Evolutionary conservation across 2,113 vertebrate genomes (phyloP).

Genomic region (Poicephalus gulielmi): DNA sequence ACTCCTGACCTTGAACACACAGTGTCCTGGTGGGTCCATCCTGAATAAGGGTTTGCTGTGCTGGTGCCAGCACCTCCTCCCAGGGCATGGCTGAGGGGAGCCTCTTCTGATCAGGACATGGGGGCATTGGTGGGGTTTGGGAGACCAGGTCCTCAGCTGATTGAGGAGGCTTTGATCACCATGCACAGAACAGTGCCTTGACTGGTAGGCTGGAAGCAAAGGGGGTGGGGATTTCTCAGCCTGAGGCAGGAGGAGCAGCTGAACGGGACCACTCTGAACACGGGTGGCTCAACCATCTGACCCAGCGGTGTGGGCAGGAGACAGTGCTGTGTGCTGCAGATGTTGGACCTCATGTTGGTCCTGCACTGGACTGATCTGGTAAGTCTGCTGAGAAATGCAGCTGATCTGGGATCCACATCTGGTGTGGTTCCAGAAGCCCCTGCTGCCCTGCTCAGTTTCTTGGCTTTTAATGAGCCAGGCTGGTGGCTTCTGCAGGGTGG

Average conservation of each 20-base stretch:
- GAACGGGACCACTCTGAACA: not conserved
- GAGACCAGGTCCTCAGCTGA: not conserved
- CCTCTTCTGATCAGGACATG: not conserved
- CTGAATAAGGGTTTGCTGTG: not conserved
- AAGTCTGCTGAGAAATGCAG: not conserved
- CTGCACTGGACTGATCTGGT: not conserved
- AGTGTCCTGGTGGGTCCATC: not conserved
- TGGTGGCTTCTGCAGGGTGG: not conserved
- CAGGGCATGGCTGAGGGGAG: not conserved
- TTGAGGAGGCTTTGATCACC: not conserved
- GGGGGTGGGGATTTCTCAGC: not conserved
- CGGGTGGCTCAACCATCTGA: not conserved
- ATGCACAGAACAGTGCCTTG: not conserved
- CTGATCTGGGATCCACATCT: not conserved
- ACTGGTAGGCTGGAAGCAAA: not conserved
- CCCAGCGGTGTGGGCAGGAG: not conserved
- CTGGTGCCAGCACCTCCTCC: not conserved
- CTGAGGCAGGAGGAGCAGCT: not conserved
- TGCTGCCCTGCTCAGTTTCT: not conserved
- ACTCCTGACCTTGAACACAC: not conserved
- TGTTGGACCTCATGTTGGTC: accelerated
- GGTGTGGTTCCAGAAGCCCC: not conserved
- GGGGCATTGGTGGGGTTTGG: not conserved
- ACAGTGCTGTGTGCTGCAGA: not conserved
- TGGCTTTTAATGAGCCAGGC: not conserved